Percentiles rank a stretch among this genome's conserved stretches.
Evolutionary conservation across 2,113 vertebrate species (phyloP).

Genomic region (Gadus macrocephalus): DNA sequence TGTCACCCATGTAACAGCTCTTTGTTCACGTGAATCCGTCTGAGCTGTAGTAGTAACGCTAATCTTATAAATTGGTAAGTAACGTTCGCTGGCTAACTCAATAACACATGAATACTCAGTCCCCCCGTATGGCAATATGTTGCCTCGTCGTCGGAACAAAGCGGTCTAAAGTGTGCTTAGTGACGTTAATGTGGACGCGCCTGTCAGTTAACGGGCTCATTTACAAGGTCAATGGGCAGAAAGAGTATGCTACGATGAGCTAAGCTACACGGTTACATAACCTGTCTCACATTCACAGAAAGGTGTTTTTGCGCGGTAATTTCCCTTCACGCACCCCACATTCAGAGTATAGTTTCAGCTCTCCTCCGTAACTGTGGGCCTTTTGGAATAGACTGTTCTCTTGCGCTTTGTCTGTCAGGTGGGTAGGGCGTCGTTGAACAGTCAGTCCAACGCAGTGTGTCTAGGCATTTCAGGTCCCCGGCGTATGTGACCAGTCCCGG

Average conservation of each 20-base stretch:
- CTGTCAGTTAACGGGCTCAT: not conserved
- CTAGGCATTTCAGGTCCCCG: not conserved
- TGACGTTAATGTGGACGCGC: slow-evolving; percentile 6
- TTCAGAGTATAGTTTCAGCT: too few relatives aligned
- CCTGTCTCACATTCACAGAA: slow-evolving; percentile 3
- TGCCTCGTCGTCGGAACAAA: too few relatives aligned
- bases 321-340: too few relatives aligned
- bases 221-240: slow-evolving; percentile 22
- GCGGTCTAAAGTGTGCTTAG: not conserved
- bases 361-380: too few relatives aligned
- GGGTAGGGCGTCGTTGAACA: not conserved
- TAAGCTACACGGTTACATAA: slow-evolving; percentile 25
- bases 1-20: too few relatives aligned
- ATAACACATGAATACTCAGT: not conserved
- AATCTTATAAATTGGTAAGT: slow-evolving; percentile 44
- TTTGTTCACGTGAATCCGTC: too few relatives aligned
- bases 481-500: not conserved
- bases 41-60: not conserved
- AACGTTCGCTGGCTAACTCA: slow-evolving; percentile 9
- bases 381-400: too few relatives aligned
- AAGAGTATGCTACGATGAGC: slow-evolving; percentile 27
- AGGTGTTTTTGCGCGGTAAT: slow-evolving; percentile 15
- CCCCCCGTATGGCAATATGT: too few relatives aligned
- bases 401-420: too few relatives aligned
- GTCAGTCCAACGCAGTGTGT: not conserved